Evolutionary conservation across 2,888 invertebrate species (phyloP).

Genomic region (Patella depressa): DNA sequence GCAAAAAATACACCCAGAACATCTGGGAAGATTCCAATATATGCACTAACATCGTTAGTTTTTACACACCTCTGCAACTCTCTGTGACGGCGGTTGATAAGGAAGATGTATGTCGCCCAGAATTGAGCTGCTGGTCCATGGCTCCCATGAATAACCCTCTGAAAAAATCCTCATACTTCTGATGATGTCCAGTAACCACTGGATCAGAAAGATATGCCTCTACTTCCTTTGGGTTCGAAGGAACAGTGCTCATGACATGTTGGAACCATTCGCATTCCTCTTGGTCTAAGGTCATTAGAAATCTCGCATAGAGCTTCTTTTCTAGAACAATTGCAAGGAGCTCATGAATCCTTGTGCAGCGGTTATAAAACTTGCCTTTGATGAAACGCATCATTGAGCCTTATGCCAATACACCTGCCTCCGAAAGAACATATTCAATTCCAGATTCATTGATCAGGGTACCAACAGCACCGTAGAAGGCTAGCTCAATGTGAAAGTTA

Average conservation of each 20-base stretch:
- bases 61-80: slow-evolving; percentile 21
- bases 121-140: slow-evolving; percentile 16
- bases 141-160: background rate
- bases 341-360: no score
- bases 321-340: no score
- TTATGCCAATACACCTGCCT: slow-evolving; percentile 32
- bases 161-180: slow-evolving; percentile 18
- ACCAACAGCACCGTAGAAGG: no score
- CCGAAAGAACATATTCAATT: slow-evolving; percentile 25
- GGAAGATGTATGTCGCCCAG: slow-evolving; percentile 21
- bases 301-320: no score
- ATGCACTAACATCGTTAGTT: slow-evolving; percentile 28
- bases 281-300: no score
- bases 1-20: slow-evolving; percentile 21
- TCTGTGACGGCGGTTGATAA: slow-evolving; percentile 23
- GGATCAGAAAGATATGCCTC: no score
- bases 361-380: no score
- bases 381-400: no score
- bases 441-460: slow-evolving; percentile 26
- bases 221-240: no score
- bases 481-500: no score
- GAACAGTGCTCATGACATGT: no score
- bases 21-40: slow-evolving; percentile 18
- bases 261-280: no score
- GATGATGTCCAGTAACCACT: background rate